A percentile compares a stretch with the other conserved stretches of the same genome.
These are phyloP conservation scores for Sebastes hopkinsi DNA, from an alignment of 2,797 vertebrate species.

Conservation along the genomic window DNA sequence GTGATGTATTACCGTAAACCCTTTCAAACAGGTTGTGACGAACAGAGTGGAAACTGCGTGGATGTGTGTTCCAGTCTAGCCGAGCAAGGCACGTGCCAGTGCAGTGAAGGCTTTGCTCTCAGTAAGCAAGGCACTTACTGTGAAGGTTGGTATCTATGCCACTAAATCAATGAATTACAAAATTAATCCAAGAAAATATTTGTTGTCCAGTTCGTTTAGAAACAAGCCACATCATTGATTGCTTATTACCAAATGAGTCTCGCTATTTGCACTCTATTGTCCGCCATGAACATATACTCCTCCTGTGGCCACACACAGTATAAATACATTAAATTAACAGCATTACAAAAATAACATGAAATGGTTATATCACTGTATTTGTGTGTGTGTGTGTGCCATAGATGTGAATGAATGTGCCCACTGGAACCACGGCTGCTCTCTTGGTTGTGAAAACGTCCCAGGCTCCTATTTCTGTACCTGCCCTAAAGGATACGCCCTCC, in stretches of 20 bases:
- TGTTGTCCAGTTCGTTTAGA: neutral
- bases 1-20: neutral
- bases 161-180: neutral
- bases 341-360: neutral
- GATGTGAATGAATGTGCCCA: constrained; percentile 95
- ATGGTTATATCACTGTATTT: neutral
- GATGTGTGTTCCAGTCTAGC: constrained; percentile 75
- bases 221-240: neutral
- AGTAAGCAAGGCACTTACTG: constrained; percentile 85
- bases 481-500: constrained; percentile 87
- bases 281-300: too few species aligned
- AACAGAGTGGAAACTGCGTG: constrained; percentile 76
- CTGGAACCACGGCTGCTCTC: constrained; percentile 94
- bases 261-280: too few species aligned
- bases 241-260: neutral
- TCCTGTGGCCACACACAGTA: too few species aligned
- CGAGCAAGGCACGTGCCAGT: constrained; percentile 77
- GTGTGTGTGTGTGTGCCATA: constrained; percentile 51
- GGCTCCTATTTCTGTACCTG: constrained; percentile 97
- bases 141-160: constrained; percentile 84
- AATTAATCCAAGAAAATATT: neutral
- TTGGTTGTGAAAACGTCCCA: constrained; percentile 93
- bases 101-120: constrained; percentile 85
- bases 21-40: constrained; percentile 79
- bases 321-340: too few species aligned